Evolutionary conservation across 2,113 vertebrate genomes (phyloP).

Genomic region (Thunnus maccoyii): DNA sequence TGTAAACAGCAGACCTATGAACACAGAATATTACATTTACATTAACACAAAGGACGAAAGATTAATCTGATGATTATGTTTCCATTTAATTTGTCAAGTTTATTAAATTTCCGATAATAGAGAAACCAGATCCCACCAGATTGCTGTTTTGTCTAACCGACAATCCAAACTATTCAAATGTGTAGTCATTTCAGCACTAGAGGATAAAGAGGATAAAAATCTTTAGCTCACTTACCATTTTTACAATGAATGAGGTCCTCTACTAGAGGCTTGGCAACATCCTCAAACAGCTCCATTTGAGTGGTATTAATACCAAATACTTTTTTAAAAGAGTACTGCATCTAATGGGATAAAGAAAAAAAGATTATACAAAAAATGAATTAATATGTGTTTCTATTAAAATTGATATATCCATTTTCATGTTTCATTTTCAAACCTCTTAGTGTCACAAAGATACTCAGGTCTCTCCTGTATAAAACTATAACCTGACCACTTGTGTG

Average conservation of each 20-base stretch:
- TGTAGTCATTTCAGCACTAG: too few species aligned
- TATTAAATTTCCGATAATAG: too few species aligned
- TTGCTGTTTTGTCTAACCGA: too few species aligned
- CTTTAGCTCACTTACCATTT: conserved; percentile 87
- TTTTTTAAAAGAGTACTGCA: conserved; percentile 95
- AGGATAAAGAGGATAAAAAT: neutral
- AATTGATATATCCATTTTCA: too few species aligned
- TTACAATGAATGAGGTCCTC: conserved; percentile 95
- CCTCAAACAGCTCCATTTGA: conserved; percentile 92
- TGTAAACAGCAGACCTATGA: conserved; percentile 93
- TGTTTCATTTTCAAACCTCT: neutral
- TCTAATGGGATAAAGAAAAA: conserved; percentile 80
- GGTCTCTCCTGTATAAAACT: neutral
- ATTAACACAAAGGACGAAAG: neutral
- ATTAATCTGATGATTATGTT: too few species aligned
- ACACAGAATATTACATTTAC: neutral
- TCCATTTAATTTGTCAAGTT: too few species aligned
- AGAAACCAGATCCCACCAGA: too few species aligned
- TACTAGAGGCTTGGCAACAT: conserved; percentile 91
- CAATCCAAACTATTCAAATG: too few species aligned
- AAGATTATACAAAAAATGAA: neutral
- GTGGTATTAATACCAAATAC: conserved; percentile 91
- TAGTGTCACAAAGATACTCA: neutral
- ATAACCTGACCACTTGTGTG: neutral
- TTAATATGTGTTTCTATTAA: too few species aligned